phyloP scores from a whole-genome alignment of 1,140 invertebrate genomes.

The Colletes latitarsis region DNA sequence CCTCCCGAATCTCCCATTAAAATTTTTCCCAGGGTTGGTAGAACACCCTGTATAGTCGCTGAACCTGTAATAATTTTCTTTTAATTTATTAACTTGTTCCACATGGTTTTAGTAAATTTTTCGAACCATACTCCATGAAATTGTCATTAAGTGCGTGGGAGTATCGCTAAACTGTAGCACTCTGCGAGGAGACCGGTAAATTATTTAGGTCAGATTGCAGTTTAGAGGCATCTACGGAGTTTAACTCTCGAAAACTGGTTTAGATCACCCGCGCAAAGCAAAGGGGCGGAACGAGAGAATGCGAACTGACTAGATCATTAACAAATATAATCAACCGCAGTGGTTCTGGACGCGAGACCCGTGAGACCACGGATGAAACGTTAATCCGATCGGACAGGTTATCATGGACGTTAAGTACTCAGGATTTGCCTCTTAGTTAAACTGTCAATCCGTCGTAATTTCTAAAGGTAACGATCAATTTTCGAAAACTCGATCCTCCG shows the following conservation, averaged over 20 bases:
- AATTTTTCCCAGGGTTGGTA: too few relatives aligned
- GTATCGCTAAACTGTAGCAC: neutral
- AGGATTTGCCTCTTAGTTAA: too few relatives aligned
- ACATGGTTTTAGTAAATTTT: too few relatives aligned
- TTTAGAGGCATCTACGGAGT: neutral
- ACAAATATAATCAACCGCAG: neutral
- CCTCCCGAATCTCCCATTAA: too few relatives aligned
- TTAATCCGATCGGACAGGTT: neutral
- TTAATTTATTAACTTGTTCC: too few relatives aligned
- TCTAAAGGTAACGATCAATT: too few relatives aligned
- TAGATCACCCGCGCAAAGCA: neutral
- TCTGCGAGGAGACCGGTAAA: neutral
- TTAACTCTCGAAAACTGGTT: neutral
- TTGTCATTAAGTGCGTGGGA: neutral
- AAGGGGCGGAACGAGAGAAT: neutral
- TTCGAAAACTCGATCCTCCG: too few relatives aligned
- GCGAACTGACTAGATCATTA: neutral
- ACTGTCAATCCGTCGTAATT: too few relatives aligned
- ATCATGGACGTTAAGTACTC: too few relatives aligned
- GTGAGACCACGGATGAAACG: neutral
- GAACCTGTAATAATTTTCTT: too few relatives aligned
- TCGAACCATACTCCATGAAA: too few relatives aligned
- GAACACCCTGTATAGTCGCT: too few relatives aligned
- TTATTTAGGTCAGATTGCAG: conserved; percentile 3
- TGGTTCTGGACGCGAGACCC: neutral